Base-by-base conservation (phyloP, 2,113 vertebrate genomes). In the Thoracochromis brauschi region DNA sequence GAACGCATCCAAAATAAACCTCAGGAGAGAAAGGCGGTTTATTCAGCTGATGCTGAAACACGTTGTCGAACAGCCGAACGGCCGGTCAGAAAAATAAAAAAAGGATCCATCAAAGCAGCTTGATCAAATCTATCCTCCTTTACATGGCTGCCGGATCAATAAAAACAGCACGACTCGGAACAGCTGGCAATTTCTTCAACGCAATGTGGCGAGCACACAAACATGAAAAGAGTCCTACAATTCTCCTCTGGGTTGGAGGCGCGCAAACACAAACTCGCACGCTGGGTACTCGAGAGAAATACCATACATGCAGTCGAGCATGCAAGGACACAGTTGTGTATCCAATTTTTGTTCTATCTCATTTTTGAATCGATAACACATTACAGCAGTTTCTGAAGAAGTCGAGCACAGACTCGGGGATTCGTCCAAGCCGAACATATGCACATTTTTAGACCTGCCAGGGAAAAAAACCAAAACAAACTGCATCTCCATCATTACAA, bases 341-440 rank as follows among this genome's bases (percentile, higher is more conserved):
- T 38, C 83, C 80, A 71, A 80, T 90, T 86, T 82, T 80, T 80
- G 49, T 54, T 60, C 11, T 38, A 58, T 38, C 49, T 91, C 84
- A 54, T 90, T 93, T 91, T 38, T 57, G 6, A 89, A 94, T 95
- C 93, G 45, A 95, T 95, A 95, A 91, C 84, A 91, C 90, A 95
- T 96, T 95, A 94, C 88, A 82, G 89, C 45, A 13, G 87, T 80
- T 94, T 88, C 88, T 86, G 88, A 57, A 85, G 89, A 90, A 84
- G 90, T 47, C 40, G 65, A 83, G 49, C 12, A 19, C 82, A 14
- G 75, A 85, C 79, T 12, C 6, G 7, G 24, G 60, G 88, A 87
- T 87, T 90, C 80, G 51, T 88, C 83, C n/a, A 71, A n/a, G 80
- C 78, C 71, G 82, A 29, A 75, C 80, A 58, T 63, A 53, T 7